phyloP scores from a whole-genome alignment of 2,113 vertebrate genomes.

The Herpailurus yagouaroundi region DNA sequence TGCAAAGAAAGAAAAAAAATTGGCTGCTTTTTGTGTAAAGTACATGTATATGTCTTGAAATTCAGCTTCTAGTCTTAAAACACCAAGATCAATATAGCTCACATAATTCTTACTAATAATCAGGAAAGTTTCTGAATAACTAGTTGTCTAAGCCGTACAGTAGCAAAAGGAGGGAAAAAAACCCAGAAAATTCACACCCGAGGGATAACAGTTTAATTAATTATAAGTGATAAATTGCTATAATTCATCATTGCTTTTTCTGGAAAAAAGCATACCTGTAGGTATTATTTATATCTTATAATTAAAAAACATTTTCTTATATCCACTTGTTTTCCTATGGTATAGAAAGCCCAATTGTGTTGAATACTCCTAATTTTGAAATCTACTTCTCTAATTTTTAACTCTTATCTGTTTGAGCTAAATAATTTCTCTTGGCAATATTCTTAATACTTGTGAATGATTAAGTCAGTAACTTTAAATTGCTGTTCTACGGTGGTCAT shows the following conservation, averaged over 20 bases:
- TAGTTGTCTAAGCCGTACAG: neutral
- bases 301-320: neutral
- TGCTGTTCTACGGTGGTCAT: neutral
- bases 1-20: neutral
- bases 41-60: neutral
- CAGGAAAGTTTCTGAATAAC: neutral
- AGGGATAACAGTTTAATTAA: neutral
- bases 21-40: neutral
- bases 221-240: neutral
- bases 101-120: neutral
- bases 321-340: neutral
- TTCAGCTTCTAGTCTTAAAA: neutral
- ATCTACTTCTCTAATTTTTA: neutral
- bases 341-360: neutral
- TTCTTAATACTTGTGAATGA: no score
- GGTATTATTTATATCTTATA: neutral
- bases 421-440: neutral
- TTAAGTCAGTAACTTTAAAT: constrained; percentile 29
- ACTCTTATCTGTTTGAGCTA: neutral
- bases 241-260: neutral
- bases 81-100: neutral
- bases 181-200: neutral
- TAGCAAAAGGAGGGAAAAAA: neutral
- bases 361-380: neutral
- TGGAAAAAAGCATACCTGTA: neutral